Evolutionary conservation across 2,888 invertebrate species (phyloP).

Genomic region (Dryocosmus kuriphilus): DNA sequence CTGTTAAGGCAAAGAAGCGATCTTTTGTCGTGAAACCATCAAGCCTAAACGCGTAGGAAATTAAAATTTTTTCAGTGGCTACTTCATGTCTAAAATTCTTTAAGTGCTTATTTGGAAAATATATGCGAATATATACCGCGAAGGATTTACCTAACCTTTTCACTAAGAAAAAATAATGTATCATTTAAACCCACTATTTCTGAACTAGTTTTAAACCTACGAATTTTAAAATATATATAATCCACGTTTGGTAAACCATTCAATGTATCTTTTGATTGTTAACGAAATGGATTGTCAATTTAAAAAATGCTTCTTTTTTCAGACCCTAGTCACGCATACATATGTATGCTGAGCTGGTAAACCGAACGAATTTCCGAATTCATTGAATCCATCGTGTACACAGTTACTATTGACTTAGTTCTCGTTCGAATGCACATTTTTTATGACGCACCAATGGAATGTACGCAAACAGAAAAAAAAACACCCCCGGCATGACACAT

Average conservation of each 20-base stretch:
- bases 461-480: constrained; percentile 40
- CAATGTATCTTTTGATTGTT: background rate
- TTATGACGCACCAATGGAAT: constrained; percentile 43
- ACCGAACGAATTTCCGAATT: constrained; percentile 31
- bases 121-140: too few species aligned
- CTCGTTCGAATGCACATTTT: constrained; percentile 37
- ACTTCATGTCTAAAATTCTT: too few species aligned
- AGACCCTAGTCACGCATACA: constrained; percentile 4
- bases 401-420: constrained; percentile 34
- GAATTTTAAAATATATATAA: background rate
- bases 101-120: too few species aligned
- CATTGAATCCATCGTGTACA: constrained; percentile 26
- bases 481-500: constrained; percentile 32
- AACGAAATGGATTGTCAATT: background rate
- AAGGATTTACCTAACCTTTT: too few species aligned
- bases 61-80: background rate
- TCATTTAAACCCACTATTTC: background rate
- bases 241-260: background rate
- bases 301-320: constrained; percentile 40
- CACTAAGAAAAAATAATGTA: too few species aligned
- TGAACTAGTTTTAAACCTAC: background rate
- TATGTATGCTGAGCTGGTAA: constrained; percentile 32
- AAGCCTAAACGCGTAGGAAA: background rate
- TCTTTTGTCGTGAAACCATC: background rate
- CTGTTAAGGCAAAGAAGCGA: background rate